Evolutionary conservation across 2,797 vertebrate species (phyloP).

Genomic region (Enteromius argenteus): DNA sequence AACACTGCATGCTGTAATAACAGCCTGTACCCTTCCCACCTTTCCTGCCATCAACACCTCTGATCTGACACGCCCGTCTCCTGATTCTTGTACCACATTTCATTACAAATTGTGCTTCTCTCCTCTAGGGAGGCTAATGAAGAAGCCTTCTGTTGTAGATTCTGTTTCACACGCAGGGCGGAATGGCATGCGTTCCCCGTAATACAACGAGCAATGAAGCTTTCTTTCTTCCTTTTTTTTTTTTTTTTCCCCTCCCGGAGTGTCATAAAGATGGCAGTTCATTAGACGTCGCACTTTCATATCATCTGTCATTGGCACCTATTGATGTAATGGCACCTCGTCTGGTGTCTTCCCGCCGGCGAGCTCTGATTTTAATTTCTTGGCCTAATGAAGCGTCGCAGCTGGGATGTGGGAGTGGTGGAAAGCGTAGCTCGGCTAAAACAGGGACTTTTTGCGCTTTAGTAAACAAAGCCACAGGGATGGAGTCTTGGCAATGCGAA

Average conservation of each 20-base stretch:
- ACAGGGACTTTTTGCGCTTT: constrained; percentile 47
- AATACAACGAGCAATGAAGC: constrained; percentile 18
- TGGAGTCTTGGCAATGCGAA: constrained; percentile 29
- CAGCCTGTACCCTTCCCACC: constrained; percentile 5
- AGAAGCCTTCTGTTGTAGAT: constrained; percentile 34
- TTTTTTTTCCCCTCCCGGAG: background rate
- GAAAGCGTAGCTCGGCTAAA: constrained; percentile 40
- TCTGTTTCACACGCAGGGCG: background rate
- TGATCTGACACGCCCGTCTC: constrained; percentile 13
- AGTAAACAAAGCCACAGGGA: constrained; percentile 53
- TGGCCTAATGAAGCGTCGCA: constrained; percentile 81
- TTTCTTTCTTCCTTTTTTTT: constrained; percentile 10
- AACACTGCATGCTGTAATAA: constrained; percentile 20
- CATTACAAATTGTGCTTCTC: constrained; percentile 31
- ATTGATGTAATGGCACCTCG: constrained; percentile 44
- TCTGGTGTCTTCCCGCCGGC: constrained; percentile 58
- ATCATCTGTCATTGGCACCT: constrained; percentile 39
- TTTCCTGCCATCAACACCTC: constrained; percentile 16
- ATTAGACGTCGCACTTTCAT: constrained; percentile 47
- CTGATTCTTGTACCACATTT: constrained; percentile 20
- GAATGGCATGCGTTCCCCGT: constrained; percentile 12
- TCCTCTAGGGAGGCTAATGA: constrained; percentile 38
- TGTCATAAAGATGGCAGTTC: constrained; percentile 55
- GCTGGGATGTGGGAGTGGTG: constrained; percentile 35
- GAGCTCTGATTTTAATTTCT: constrained; percentile 81